These are phyloP conservation scores for Boleophthalmus pectinirostris DNA, from an alignment of 2,113 vertebrate species.

Conservation along the genomic window DNA sequence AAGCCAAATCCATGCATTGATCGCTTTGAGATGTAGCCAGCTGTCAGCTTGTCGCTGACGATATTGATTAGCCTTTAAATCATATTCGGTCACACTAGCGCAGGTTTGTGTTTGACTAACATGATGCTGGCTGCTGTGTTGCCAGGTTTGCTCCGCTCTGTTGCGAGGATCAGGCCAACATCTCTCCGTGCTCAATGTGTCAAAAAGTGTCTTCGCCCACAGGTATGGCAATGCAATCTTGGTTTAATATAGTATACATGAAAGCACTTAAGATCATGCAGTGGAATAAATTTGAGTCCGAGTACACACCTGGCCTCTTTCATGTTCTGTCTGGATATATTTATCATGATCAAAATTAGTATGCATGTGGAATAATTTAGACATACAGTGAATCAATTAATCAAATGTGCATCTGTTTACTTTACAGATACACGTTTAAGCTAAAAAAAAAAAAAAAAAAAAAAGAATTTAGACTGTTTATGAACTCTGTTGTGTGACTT, in stretches of 20 bases:
- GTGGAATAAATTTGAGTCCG: too few relatives aligned
- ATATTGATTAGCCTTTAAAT: slow-evolving; percentile 57
- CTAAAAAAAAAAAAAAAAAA: background rate
- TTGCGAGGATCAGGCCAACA: slow-evolving; percentile 66
- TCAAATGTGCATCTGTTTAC: background rate
- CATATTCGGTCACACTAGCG: slow-evolving; percentile 18
- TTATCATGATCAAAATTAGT: background rate
- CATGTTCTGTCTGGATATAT: background rate
- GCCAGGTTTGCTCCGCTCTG: slow-evolving; percentile 70
- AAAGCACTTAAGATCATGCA: background rate
- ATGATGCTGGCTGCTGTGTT: background rate
- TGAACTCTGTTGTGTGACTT: too few relatives aligned
- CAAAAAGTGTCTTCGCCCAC: slow-evolving; percentile 71
- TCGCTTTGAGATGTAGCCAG: slow-evolving; percentile 60
- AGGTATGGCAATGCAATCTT: slow-evolving; percentile 45
- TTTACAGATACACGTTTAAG: background rate
- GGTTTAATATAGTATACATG: background rate
- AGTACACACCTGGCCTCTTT: background rate
- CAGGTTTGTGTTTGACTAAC: background rate
- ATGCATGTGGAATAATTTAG: background rate
- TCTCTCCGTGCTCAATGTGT: slow-evolving; percentile 69
- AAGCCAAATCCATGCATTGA: slow-evolving; percentile 62
- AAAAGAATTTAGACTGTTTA: too few relatives aligned
- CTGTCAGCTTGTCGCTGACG: slow-evolving; percentile 51
- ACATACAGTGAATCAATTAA: background rate